Base-by-base conservation (phyloP, 2,888 invertebrate species). In the Troides aeacus region DNA sequence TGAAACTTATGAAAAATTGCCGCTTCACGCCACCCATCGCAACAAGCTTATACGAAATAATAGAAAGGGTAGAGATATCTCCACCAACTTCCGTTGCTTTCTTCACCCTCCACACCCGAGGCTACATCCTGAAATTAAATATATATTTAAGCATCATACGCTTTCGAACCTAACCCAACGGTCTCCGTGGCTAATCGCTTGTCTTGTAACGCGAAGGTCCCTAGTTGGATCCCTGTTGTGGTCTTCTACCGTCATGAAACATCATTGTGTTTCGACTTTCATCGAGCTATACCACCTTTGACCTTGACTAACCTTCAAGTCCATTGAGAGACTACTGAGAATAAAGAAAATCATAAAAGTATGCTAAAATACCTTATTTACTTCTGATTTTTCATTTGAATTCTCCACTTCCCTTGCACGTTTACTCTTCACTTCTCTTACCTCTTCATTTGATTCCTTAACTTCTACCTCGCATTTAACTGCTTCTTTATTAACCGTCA, bases 51-150 rank as follows among this genome's bases (percentile, higher is more conserved):
- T 21, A 88, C 88, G 75, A 94, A 94, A 79, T 94, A 94, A 79
- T 94, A 93, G 76, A 92, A 89, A 2, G 94, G 94, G 74, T 93
- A 92, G n/a, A 94, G 81, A 76, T 94, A 94, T 67, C 93, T 88
- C 93, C 94, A 94, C 90, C 93, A 94, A 70, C 86, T 82, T 66
- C 82, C 81, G 66, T 79, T 84, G 17, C 72, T 71, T 74, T 77
- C 79, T 66, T 77, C 78, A 69, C 71, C 76, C 30, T 75, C 76
- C 23, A 75, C 74, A 46, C 77, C 72, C n/a, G 61, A n/a, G 57
- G 68, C 1, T 4, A 53, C 50, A 24, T 71, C 74, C 75, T 77
- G 72, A 15, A 66, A 71, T 30, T 58, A 61, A 39, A 57, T 12
- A 65, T 53, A 2, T 15, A 53, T 53, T 15, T 53, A 18, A 53